Conservation (phyloP, 2,888 invertebrate genomes). For the Catocala fraxini region DNA sequence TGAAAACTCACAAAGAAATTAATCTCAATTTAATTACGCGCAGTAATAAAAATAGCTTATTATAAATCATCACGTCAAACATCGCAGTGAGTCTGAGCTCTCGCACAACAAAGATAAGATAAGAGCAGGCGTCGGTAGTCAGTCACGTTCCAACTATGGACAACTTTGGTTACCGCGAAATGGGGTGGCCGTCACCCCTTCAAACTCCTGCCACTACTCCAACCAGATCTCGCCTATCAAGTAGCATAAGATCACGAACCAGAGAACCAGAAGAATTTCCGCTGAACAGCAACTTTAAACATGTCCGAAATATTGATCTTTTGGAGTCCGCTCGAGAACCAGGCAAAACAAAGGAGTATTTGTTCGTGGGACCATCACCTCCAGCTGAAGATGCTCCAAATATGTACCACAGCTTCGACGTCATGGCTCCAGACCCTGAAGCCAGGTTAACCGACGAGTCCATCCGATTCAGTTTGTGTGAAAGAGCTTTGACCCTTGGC, state of each 20-base stretch:
- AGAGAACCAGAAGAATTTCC: constrained; percentile 87
- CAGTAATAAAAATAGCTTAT: constrained; percentile 72
- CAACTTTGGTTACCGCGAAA: constrained; percentile 89
- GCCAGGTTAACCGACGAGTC: constrained; percentile 91
- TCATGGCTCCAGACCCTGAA: constrained; percentile 90
- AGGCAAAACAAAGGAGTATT: constrained; percentile 90
- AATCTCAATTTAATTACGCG: constrained; percentile 56
- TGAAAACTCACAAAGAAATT: constrained; percentile 28
- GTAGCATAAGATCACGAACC: constrained; percentile 80
- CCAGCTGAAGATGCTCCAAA: constrained; percentile 93
- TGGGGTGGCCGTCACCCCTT: constrained; percentile 83
- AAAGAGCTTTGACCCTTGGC: constrained; percentile 90
- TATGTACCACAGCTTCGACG: constrained; percentile 92
- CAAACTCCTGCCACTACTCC: constrained; percentile 71
- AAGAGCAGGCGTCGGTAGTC: constrained; percentile 55
- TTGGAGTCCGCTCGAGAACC: constrained; percentile 88
- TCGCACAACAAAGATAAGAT: constrained; percentile 79
- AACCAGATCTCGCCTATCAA: constrained; percentile 66
- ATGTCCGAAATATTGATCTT: constrained; percentile 80
- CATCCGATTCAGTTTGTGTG: constrained; percentile 90
- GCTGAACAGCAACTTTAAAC: constrained; percentile 78
- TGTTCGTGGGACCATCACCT: constrained; percentile 93
- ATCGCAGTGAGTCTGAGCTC: constrained; percentile 65
- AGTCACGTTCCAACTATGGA: constrained; percentile 84
- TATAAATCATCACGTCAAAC: constrained; percentile 77